Percentiles rank a stretch among this genome's conserved stretches.
Evolutionary conservation across 2,797 vertebrate species (phyloP).

Genomic region (Fundulus diaphanus): DNA sequence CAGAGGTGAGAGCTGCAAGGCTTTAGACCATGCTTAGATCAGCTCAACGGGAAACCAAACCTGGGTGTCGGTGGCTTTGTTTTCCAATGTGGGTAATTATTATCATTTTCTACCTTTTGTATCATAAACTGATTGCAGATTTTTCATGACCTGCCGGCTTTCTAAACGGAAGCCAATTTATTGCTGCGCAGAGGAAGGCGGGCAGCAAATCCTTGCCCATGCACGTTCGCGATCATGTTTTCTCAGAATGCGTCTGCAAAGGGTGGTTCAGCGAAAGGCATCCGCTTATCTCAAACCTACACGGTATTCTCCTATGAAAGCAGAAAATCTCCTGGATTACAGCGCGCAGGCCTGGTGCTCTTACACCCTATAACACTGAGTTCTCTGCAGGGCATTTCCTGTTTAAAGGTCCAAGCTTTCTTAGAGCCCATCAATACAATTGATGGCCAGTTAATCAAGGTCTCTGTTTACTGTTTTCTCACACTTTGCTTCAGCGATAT

Average conservation of each 20-base stretch:
- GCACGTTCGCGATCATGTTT: constrained; percentile 60
- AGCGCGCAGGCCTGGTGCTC: constrained; percentile 6
- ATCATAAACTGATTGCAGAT: constrained; percentile 22
- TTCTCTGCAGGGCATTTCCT: constrained; percentile 41
- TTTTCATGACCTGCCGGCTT: constrained; percentile 26
- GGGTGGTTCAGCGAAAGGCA: constrained; percentile 41
- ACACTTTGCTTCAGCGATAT: constrained; percentile 14
- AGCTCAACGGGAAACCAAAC: constrained; percentile 32
- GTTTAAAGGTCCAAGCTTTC: constrained; percentile 30
- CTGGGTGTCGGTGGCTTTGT: constrained; percentile 10
- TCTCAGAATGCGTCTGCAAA: constrained; percentile 53
- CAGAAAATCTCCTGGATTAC: not conserved
- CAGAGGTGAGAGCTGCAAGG: constrained; percentile 43
- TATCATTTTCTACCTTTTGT: too few species aligned
- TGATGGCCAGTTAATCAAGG: constrained; percentile 41
- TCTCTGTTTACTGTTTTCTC: constrained; percentile 19
- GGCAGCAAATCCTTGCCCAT: constrained; percentile 58
- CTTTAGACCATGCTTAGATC: constrained; percentile 22
- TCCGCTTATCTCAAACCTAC: not conserved
- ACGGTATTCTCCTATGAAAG: not conserved
- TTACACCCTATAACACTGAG: constrained; percentile 1
- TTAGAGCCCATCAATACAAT: constrained; percentile 49
- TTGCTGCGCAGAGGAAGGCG: constrained; percentile 14
- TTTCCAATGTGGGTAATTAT: constrained; percentile 10
- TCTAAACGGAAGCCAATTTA: constrained; percentile 29